Conservation (phyloP, 2,113 vertebrate genomes). For the Ascaphus truei region DNA sequence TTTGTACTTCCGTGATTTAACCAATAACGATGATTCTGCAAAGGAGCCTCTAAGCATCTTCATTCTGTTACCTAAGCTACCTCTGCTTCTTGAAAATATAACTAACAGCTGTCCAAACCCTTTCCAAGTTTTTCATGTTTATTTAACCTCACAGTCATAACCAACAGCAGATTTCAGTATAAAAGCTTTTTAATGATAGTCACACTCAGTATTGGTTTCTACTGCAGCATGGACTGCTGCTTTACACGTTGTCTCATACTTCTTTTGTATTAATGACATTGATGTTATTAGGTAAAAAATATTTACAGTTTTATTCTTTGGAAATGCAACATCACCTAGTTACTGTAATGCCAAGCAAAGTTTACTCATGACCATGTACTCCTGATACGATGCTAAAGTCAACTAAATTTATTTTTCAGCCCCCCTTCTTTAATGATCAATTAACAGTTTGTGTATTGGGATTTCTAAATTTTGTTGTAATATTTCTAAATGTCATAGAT, state of each 20-base stretch:
- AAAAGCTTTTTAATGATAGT: neutral
- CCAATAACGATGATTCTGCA: too few relatives aligned
- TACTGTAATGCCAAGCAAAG: neutral
- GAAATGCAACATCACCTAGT: neutral
- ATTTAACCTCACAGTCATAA: neutral
- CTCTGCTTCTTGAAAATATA: too few relatives aligned
- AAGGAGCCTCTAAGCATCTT: too few relatives aligned
- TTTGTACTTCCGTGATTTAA: neutral
- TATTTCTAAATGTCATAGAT: too few relatives aligned
- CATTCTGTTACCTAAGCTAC: too few relatives aligned
- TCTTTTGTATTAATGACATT: neutral
- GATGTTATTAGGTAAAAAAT: constrained; percentile 17
- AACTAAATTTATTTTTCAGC: too few relatives aligned
- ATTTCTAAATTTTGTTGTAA: too few relatives aligned
- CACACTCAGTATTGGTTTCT: constrained; percentile 25
- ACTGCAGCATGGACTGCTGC: neutral
- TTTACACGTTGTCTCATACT: neutral
- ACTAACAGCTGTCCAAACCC: too few relatives aligned
- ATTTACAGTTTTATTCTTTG: constrained; percentile 32
- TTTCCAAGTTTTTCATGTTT: neutral
- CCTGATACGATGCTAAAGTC: too few relatives aligned
- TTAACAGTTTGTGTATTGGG: too few relatives aligned
- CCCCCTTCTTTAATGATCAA: too few relatives aligned
- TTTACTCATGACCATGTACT: too few relatives aligned
- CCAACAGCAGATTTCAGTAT: neutral